Evolutionary conservation across 2,888 invertebrate genomes (phyloP), one percentile per base, ranked within the genome.

Genomic region (Rotaria macrura): DNA sequence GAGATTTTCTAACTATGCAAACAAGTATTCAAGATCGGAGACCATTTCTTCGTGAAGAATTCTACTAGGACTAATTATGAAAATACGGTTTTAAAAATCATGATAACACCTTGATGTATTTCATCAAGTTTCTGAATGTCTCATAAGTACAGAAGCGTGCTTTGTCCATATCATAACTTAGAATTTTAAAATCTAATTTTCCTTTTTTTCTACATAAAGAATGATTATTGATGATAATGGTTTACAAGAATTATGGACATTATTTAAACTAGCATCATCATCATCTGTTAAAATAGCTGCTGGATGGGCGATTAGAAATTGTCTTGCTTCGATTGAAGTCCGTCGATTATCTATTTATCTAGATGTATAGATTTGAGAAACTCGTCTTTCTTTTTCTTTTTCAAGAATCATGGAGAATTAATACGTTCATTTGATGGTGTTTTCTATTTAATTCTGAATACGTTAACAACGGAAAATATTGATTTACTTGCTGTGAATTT

Each of bases 221-320:
- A 43, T 79, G 79, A 79, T 79, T 79, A 43, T 43, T 43, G 43
- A 40, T 43, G 43, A 79, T 43, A 12, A 43, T 43, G 79, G 79
- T 79, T 79, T 79, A n/a, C 43, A 79, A 43, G 79, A 79, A 43
- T 25, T 79, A 43, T 79, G 79, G 79, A 79, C 79, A 43, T 79
- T 79, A 43, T 79, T 79, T n/a, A 79, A 43, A 79, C 43, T 79
- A 43, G 79, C 10, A n/a, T 43, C 25, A 43, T 43, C 25, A 43
- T 10, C n/a, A 43, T 38, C 43, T 25, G 5, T 79, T 79, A 23
- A 79, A 79, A 79, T 79, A 79, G 79, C 43, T 43, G 40, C 79
- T n/a, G 79, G 79, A 25, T 79, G 40, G 79, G 20, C 79, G 9
- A 79, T 79, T 43, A 17, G 43, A 43, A 79, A 79, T 40, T 79